Conservation (phyloP, 2,113 vertebrate species). For the Meles meles region DNA sequence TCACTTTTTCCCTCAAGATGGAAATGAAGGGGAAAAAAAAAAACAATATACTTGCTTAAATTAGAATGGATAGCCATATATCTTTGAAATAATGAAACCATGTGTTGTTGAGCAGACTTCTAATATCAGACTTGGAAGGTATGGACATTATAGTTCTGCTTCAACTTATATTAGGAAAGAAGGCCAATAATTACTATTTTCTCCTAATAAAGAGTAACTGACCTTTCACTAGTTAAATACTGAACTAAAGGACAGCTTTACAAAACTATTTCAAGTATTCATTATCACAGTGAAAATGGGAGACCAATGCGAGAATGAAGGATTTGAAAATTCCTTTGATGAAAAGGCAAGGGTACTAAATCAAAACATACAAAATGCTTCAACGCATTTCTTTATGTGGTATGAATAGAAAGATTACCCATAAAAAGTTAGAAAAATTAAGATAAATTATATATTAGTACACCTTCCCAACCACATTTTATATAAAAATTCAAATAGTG, state of each 20-base stretch:
- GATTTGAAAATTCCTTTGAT: constrained; percentile 80
- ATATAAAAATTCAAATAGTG: constrained; percentile 93
- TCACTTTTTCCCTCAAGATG: constrained; percentile 35
- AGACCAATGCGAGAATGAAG: constrained; percentile 80
- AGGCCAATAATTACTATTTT: constrained; percentile 66
- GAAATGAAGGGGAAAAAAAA: constrained; percentile 28
- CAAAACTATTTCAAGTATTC: constrained; percentile 88
- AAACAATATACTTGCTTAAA: constrained; percentile 36
- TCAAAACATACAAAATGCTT: constrained; percentile 89
- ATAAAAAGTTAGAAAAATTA: constrained; percentile 96
- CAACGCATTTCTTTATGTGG: constrained; percentile 89
- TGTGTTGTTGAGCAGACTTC: constrained; percentile 51
- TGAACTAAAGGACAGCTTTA: constrained; percentile 80
- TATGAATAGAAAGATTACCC: constrained; percentile 93
- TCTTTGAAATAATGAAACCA: constrained; percentile 26
- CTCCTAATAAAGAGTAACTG: constrained; percentile 72
- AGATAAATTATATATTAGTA: constrained; percentile 97
- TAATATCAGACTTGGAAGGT: constrained; percentile 59
- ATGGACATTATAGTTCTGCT: constrained; percentile 72
- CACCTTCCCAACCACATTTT: constrained; percentile 91
- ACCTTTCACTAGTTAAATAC: constrained; percentile 74
- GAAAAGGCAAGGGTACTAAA: constrained; percentile 86
- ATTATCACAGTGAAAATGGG: constrained; percentile 89
- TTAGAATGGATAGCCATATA: constrained; percentile 35
- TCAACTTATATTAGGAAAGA: constrained; percentile 48